Conservation (phyloP, 2,888 invertebrate species). For the Chymomyza procnemis region DNA sequence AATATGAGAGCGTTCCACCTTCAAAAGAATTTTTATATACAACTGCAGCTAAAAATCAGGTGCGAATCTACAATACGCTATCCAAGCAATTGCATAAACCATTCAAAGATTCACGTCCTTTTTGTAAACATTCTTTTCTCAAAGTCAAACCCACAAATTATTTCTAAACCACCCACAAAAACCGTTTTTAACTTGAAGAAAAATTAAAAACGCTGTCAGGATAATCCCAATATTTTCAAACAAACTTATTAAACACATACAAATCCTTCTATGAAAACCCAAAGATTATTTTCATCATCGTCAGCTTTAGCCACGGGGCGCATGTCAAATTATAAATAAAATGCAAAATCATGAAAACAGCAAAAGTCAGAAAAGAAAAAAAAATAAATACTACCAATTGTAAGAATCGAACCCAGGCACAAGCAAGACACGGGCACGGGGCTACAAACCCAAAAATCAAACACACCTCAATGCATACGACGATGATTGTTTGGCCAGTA, state of each 20-base stretch:
- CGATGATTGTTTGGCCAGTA: slow-evolving; percentile 35
- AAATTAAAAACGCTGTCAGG: slow-evolving; percentile 64
- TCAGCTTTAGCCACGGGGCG: slow-evolving; percentile 75
- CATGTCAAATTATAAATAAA: slow-evolving; percentile 75
- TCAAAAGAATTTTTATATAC: no score
- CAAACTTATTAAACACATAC: slow-evolving; percentile 73
- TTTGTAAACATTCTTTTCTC: background rate
- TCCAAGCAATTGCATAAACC: background rate
- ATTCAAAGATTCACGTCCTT: background rate
- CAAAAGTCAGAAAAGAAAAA: slow-evolving; percentile 56
- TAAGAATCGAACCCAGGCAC: slow-evolving; percentile 2
- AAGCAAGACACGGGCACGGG: slow-evolving; percentile 8
- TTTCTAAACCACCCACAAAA: slow-evolving; percentile 46
- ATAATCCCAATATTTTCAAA: slow-evolving; percentile 75
- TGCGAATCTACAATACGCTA: background rate
- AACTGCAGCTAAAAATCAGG: no score
- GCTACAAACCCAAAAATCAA: slow-evolving; percentile 14
- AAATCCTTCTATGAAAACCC: slow-evolving; percentile 64
- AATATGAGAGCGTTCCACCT: no score
- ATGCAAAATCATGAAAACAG: slow-evolving; percentile 68
- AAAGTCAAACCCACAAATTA: slow-evolving; percentile 33
- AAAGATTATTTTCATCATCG: slow-evolving; percentile 74
- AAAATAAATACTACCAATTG: slow-evolving; percentile 20
- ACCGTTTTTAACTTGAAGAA: slow-evolving; percentile 37
- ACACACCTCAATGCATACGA: slow-evolving; percentile 36